phyloP scores from a whole-genome alignment of 2,888 invertebrate genomes.

The Linnaemya vulpina region DNA sequence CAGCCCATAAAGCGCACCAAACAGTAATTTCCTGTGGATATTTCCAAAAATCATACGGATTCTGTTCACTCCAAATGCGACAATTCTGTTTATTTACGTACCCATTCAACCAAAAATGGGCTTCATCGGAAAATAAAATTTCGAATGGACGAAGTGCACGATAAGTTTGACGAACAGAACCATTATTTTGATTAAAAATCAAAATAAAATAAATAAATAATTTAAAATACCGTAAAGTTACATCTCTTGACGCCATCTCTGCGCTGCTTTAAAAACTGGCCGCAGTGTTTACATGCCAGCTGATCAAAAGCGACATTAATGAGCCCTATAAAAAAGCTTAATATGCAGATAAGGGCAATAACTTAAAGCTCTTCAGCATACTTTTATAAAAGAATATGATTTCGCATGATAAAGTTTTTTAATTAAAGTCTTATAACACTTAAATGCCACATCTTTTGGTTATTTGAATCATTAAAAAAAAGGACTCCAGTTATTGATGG shows the following conservation, averaged over 20 bases:
- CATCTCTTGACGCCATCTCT: conserved; percentile 65
- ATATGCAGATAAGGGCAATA: conserved; percentile 22
- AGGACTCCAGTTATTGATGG: background rate
- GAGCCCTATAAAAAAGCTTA: conserved; percentile 38
- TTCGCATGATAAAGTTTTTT: background rate
- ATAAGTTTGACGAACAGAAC: no score
- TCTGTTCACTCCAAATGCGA: no score
- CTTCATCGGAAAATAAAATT: no score
- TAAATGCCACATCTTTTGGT: background rate
- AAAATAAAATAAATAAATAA: no score
- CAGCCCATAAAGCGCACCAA: no score
- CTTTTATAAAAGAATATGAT: background rate
- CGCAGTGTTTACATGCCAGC: conserved; percentile 30
- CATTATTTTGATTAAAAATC: no score
- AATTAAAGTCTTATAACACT: conserved; percentile 5
- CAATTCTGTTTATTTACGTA: no score
- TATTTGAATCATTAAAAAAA: background rate
- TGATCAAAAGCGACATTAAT: conserved; percentile 52
- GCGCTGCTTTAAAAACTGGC: background rate
- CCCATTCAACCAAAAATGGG: no score
- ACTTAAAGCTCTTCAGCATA: background rate
- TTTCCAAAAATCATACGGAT: no score
- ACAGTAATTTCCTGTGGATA: no score
- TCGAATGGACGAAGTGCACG: no score
- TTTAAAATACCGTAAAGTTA: conserved; percentile 61